These are phyloP conservation scores for Ormia ochracea DNA, from an alignment of 2,888 invertebrate genomes.

Conservation along the genomic window DNA sequence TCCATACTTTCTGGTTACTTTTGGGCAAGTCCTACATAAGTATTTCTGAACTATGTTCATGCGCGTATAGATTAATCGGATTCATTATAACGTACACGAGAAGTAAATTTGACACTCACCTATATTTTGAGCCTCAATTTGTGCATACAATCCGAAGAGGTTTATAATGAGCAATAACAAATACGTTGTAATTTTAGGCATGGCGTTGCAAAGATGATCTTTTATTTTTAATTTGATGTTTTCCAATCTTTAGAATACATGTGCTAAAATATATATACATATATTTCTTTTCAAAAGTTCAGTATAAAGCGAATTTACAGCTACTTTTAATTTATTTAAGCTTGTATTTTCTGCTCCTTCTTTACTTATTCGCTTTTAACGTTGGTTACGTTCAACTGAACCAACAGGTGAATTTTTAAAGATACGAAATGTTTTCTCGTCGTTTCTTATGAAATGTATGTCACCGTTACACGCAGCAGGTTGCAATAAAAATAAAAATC, in stretches of 20 bases:
- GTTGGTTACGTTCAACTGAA: conserved; percentile 14
- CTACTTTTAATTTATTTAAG: conserved; percentile 16
- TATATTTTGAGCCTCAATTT: conserved; percentile 74
- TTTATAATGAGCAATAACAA: conserved; percentile 66
- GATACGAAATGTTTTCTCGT: conserved; percentile 53
- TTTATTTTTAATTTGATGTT: background rate
- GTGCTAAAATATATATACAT: conserved; percentile 2
- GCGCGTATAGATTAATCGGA: no score
- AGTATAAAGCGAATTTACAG: background rate
- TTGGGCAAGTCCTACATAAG: no score
- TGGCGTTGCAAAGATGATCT: conserved; percentile 19
- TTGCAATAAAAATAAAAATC: conserved; percentile 54
- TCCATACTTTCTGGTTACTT: no score
- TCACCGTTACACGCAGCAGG: conserved; percentile 66
- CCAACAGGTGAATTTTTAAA: conserved; percentile 61
- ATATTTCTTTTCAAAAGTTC: conserved; percentile 9
- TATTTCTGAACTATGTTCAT: no score
- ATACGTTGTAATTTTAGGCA: conserved; percentile 64
- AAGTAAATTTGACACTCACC: conserved; percentile 72
- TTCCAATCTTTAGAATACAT: conserved; percentile 10
- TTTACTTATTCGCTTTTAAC: conserved; percentile 8
- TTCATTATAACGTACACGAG: no score
- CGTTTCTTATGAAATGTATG: conserved; percentile 64
- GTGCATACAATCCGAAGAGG: conserved; percentile 66
- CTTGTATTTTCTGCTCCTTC: conserved; percentile 7